Percentiles rank a stretch among this genome's conserved stretches.
These are phyloP conservation scores for Anguilla anguilla DNA, from an alignment of 2,797 vertebrate genomes.

Conservation along the genomic window DNA sequence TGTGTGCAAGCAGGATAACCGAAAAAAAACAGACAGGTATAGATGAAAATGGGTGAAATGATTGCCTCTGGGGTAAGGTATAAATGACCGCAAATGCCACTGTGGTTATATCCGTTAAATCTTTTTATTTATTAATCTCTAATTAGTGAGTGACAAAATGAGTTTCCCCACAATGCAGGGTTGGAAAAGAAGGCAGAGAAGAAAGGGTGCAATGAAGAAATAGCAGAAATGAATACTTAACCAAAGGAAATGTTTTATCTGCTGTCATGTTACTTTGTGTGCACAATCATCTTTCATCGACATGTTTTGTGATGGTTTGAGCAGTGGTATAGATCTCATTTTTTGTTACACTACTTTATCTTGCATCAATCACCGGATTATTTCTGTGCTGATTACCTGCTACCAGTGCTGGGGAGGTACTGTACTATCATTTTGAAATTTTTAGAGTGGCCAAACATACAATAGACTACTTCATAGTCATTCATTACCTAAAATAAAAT, in stretches of 20 bases:
- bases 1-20: slow-evolving; percentile 1
- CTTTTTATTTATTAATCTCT: slow-evolving; percentile 4
- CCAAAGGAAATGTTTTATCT: neutral
- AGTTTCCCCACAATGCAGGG: neutral
- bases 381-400: neutral
- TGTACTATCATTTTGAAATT: no score
- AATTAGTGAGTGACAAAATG: neutral
- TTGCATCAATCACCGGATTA: neutral
- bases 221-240: neutral
- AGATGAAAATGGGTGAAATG: neutral
- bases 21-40: neutral
- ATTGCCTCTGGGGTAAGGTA: neutral
- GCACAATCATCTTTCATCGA: neutral
- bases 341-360: neutral
- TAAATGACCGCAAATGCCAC: neutral
- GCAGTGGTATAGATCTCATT: neutral
- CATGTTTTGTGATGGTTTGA: neutral
- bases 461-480: neutral
- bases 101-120: neutral
- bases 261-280: neutral
- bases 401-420: neutral
- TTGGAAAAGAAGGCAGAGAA: no score
- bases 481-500: neutral
- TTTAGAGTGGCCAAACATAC: no score
- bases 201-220: neutral